Percentiles rank a stretch among this genome's conserved stretches.
Conservation (phyloP, 2,113 vertebrate genomes). For the Polypterus bichir region DNA sequence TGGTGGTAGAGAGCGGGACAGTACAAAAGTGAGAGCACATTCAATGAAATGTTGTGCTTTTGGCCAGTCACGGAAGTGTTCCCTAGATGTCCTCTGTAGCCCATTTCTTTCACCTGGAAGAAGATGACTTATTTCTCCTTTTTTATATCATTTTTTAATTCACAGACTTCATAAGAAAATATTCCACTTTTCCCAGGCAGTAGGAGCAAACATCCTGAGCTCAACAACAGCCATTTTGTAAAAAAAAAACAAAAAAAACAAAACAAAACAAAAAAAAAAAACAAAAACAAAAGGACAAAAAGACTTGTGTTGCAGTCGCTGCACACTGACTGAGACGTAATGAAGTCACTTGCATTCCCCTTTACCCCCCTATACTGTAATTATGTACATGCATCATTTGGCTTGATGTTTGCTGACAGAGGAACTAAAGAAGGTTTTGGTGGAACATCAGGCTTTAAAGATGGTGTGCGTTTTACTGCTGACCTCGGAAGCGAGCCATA, state of each 20-base stretch:
- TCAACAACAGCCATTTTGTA: slow-evolving; percentile 42
- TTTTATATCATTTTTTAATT: slow-evolving; percentile 26
- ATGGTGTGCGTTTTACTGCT: slow-evolving; percentile 71
- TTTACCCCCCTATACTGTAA: slow-evolving; percentile 37
- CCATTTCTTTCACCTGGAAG: slow-evolving; percentile 33
- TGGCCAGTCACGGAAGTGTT: slow-evolving; percentile 41
- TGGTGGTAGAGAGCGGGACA: slow-evolving; percentile 20
- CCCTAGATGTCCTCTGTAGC: slow-evolving; percentile 23
- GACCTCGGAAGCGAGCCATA: slow-evolving; percentile 84
- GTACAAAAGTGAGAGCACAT: slow-evolving; percentile 41
- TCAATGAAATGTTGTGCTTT: slow-evolving; percentile 70
- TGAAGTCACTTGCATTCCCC: slow-evolving; percentile 54
- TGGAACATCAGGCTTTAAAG: slow-evolving; percentile 87
- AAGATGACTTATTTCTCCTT: slow-evolving; percentile 18
- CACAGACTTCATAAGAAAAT: slow-evolving; percentile 37
- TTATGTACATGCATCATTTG: slow-evolving; percentile 90
- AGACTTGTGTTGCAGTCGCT: slow-evolving; percentile 47
- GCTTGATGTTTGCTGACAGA: slow-evolving; percentile 78
- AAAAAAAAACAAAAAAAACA: slow-evolving; percentile 38
- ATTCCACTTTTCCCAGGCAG: slow-evolving; percentile 61
- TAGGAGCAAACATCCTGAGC: slow-evolving; percentile 50
- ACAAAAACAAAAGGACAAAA: slow-evolving; percentile 4
- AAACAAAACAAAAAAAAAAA: no score
- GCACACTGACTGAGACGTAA: slow-evolving; percentile 56
- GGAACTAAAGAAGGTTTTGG: slow-evolving; percentile 87